These are phyloP conservation scores for Archilochus colubris DNA, from an alignment of 2,113 vertebrate species.

Conservation along the genomic window DNA sequence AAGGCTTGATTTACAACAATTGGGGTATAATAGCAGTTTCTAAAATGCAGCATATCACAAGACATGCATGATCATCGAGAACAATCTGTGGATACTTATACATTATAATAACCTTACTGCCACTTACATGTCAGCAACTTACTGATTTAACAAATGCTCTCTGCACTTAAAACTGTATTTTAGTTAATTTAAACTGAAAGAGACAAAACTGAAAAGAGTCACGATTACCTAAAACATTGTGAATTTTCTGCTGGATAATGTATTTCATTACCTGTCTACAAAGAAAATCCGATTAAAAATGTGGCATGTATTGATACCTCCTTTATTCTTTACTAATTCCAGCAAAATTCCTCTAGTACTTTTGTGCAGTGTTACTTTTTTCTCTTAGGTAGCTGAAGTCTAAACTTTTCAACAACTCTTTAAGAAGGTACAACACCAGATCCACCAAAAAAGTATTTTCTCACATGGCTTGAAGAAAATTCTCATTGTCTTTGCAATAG, in stretches of 20 bases:
- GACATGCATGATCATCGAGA: neutral
- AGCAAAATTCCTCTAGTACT: neutral
- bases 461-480: neutral
- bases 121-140: neutral
- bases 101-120: neutral
- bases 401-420: neutral
- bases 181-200: neutral
- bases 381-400: neutral
- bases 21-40: neutral
- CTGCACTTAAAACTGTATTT: neutral
- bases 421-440: neutral
- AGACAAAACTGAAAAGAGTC: neutral
- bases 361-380: neutral
- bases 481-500: neutral
- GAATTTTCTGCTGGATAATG: neutral
- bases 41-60: neutral
- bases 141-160: neutral
- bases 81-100: neutral
- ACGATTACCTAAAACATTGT: neutral
- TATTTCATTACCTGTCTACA: neutral
- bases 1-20: neutral
- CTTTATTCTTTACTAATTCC: neutral
- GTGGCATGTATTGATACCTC: neutral
- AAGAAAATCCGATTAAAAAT: neutral
- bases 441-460: neutral